Conservation (phyloP, 1,140 invertebrate genomes). For the Agraylea sexmaculata region DNA sequence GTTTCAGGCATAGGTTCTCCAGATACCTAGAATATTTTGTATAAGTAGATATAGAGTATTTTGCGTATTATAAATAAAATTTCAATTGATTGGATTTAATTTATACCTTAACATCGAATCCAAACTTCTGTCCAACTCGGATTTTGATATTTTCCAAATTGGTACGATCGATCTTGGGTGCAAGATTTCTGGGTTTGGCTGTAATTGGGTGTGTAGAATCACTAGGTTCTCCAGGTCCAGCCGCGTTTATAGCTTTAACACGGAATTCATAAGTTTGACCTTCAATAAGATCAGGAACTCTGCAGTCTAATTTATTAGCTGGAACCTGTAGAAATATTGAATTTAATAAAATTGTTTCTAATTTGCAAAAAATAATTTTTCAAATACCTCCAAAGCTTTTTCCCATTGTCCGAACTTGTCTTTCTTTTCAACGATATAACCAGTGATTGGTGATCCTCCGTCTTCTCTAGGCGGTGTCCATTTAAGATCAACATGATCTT, state of each 20-base stretch:
- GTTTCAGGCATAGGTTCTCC: slow-evolving; percentile 85
- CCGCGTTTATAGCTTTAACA: slow-evolving; percentile 83
- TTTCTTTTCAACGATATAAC: slow-evolving; percentile 85
- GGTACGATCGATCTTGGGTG: slow-evolving; percentile 79
- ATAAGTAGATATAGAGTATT: slow-evolving; percentile 34
- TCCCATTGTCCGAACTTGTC: slow-evolving; percentile 93
- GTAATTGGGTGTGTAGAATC: slow-evolving; percentile 78
- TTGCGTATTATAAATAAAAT: neutral
- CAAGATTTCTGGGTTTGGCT: slow-evolving; percentile 76
- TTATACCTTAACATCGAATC: slow-evolving; percentile 43
- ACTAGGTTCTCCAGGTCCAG: slow-evolving; percentile 85
- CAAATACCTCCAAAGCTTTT: slow-evolving; percentile 58
- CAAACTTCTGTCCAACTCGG: slow-evolving; percentile 75
- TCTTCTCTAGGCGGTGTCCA: slow-evolving; percentile 73
- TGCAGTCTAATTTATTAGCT: slow-evolving; percentile 65
- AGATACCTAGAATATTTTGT: slow-evolving; percentile 69
- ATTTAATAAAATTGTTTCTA: neutral
- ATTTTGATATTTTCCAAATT: slow-evolving; percentile 75
- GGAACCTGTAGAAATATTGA: slow-evolving; percentile 42
- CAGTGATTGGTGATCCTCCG: slow-evolving; percentile 77
- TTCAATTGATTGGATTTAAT: neutral
- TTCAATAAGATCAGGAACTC: slow-evolving; percentile 80
- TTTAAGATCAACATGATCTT: slow-evolving; percentile 82
- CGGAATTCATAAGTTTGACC: slow-evolving; percentile 86
- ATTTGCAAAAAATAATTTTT: neutral